Evolutionary conservation across 2,113 vertebrate species (phyloP).

Genomic region (Elachura formosa): DNA sequence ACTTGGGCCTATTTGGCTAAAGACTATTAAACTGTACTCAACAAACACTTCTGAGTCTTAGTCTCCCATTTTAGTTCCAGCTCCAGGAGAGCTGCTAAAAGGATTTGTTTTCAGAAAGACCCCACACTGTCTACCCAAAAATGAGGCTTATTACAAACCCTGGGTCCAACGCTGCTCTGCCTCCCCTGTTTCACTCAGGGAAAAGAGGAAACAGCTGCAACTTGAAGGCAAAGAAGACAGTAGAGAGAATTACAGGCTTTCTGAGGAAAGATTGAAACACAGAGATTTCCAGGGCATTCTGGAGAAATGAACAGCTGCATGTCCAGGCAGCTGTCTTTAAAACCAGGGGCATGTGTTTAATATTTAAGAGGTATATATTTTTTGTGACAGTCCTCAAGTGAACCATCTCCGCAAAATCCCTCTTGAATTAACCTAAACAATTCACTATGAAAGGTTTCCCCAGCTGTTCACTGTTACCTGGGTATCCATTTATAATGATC

Average conservation of each 20-base stretch:
- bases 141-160: neutral
- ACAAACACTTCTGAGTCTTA: neutral
- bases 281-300: neutral
- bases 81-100: neutral
- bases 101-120: neutral
- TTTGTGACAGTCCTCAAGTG: neutral
- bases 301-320: neutral
- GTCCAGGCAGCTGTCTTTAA: neutral
- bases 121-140: neutral
- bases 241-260: neutral
- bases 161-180: fast-evolving
- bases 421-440: fast-evolving
- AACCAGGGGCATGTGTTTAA: neutral
- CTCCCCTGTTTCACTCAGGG: neutral
- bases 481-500: neutral
- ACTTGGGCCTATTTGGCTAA: neutral
- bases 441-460: neutral
- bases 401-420: neutral
- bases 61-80: neutral
- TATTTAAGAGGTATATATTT: neutral
- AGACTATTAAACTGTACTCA: neutral
- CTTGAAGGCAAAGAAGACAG: neutral
- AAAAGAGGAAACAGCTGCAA: neutral
- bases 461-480: neutral
- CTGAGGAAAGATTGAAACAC: neutral